Evolutionary conservation across 2,797 vertebrate genomes (phyloP), one percentile per base, ranked within the genome.

Genomic region (Hippopotamyrus pictus): DNA sequence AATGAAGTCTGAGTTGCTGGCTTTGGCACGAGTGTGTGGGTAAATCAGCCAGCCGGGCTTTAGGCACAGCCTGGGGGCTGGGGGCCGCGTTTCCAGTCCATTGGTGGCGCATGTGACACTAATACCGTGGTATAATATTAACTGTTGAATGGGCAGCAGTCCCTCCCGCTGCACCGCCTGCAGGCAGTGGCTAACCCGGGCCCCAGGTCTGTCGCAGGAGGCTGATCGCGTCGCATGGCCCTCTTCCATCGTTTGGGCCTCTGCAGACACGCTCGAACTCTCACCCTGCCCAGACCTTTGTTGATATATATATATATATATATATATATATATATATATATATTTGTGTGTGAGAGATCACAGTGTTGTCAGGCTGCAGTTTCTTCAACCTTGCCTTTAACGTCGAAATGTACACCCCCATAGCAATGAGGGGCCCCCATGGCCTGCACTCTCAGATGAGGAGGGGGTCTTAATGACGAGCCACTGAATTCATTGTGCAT

Each of bases 41-140:
- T 46, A 41, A 89, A 89, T 51, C 51, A 86, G 62, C n/a, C 50
- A 54, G 37, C 19, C 2, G 22, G 22, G 85, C 85, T 51, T 69
- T 46, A 65, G 91, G 91, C 89, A 62, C 50, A 2, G 89, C 90
- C 92, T 93, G 89, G 91, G 89, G 89, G 37, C 37, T 17, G 44
- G 62, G 44, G 92, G 92, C 92, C 91, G 29, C 65, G 29, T 95
- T 94, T 94, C 91, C 94, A 95, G 93, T 95, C 94, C 95, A 96
- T 96, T 95, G 96, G 96, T 76, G 94, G 92, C 46, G 92, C 95
- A 94, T 93, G 94, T 96, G 95, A 96, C 95, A 93, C 94, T 94
- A 96, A 96, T 96, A 93, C 95, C 94, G 95, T 95, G 95, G 96
- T 96, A 95, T 92, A 93, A 93, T 93, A 96, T 96, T 97, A 96